Evolutionary conservation across 2,797 vertebrate species (phyloP).

Genomic region (Acanthurus lineatus): DNA sequence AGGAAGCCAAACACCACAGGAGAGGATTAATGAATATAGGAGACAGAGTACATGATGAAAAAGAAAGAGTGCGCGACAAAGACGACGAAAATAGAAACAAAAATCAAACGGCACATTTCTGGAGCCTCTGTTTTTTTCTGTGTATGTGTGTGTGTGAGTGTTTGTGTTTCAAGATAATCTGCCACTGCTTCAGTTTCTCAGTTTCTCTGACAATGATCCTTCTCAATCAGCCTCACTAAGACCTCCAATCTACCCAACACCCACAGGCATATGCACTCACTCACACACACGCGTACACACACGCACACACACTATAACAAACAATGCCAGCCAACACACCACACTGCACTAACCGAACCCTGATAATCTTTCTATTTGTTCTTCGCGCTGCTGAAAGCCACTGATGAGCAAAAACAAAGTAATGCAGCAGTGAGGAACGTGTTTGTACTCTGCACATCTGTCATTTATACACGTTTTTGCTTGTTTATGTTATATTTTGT

Average conservation of each 20-base stretch:
- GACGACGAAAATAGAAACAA: constrained; percentile 48
- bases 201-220: constrained; percentile 52
- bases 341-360: constrained; percentile 15
- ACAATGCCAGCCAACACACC: constrained; percentile 3
- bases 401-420: neutral
- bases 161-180: constrained; percentile 63
- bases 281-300: neutral
- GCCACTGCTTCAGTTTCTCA: constrained; percentile 43
- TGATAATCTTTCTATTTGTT: constrained; percentile 35
- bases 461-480: neutral
- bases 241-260: constrained; percentile 26
- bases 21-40: constrained; percentile 73
- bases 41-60: constrained; percentile 65
- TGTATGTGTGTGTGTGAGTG: neutral
- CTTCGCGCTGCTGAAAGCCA: constrained; percentile 3
- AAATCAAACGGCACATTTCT: constrained; percentile 54
- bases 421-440: neutral
- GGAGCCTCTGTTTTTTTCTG: constrained; percentile 4
- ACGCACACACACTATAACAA: neutral
- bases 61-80: constrained; percentile 44
- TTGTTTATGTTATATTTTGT: neutral
- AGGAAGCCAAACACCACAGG: constrained; percentile 80
- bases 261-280: neutral
- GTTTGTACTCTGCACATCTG: constrained; percentile 19
- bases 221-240: constrained; percentile 48